phyloP scores from a whole-genome alignment of 2,888 invertebrate species.

The Automeris io region DNA sequence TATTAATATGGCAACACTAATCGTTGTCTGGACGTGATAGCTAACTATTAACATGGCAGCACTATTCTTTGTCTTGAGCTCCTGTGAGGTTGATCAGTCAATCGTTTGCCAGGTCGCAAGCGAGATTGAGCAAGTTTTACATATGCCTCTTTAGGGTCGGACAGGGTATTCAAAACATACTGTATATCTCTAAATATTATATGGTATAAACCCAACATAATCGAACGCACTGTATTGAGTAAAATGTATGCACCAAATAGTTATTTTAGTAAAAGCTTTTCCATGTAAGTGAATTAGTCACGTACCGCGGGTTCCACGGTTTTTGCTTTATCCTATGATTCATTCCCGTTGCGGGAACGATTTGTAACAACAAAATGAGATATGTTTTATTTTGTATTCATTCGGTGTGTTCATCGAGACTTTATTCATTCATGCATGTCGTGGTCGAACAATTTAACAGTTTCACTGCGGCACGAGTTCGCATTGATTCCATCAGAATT shows the following conservation, averaged over 20 bases:
- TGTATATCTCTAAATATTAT: too few species aligned
- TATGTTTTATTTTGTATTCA: constrained; percentile 31
- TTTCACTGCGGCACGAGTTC: constrained; percentile 5
- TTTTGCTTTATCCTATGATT: constrained; percentile 39
- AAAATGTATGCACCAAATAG: constrained; percentile 31
- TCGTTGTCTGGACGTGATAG: too few species aligned
- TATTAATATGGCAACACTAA: too few species aligned
- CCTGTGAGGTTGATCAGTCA: too few species aligned
- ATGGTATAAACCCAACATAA: constrained; percentile 15
- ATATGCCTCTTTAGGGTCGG: too few species aligned
- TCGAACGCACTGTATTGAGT: constrained; percentile 21
- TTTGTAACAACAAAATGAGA: constrained; percentile 42
- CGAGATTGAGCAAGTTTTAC: too few species aligned
- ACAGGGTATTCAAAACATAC: too few species aligned
- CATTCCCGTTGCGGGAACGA: constrained; percentile 29
- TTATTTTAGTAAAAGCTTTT: constrained; percentile 46
- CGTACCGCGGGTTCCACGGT: constrained; percentile 31
- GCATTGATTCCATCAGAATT: too few species aligned
- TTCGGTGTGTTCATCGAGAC: constrained; percentile 18
- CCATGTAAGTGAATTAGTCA: constrained; percentile 48
- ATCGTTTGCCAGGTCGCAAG: too few species aligned
- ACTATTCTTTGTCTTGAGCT: too few species aligned
- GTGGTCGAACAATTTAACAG: neutral
- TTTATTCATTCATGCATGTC: constrained; percentile 17
- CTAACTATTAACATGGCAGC: too few species aligned